A percentile compares a stretch with the other conserved stretches of the same genome.
Conservation (phyloP, 2,797 vertebrate genomes). For the Anguilla megastoma region DNA sequence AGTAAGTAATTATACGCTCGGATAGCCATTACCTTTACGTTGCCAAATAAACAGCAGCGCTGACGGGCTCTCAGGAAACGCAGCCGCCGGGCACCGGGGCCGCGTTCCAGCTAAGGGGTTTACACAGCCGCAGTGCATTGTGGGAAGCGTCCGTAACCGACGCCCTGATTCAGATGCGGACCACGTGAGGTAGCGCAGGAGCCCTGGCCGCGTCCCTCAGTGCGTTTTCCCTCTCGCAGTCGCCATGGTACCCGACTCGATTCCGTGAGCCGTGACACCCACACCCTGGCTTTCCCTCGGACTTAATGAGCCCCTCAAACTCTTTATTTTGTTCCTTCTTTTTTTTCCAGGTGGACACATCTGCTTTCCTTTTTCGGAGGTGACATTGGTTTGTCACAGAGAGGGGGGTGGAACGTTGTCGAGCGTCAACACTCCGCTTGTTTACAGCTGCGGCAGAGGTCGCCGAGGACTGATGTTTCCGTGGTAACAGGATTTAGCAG, state of each 20-base stretch:
- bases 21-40: no score
- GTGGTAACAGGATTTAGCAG: background rate
- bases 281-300: background rate
- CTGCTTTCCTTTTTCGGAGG: background rate
- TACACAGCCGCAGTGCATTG: background rate
- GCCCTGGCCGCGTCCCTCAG: background rate
- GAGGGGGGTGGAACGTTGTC: background rate
- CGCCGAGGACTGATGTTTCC: background rate
- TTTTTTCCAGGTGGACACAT: background rate
- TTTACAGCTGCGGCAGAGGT: background rate
- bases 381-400: background rate
- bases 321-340: background rate
- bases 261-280: background rate
- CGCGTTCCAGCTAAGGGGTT: background rate
- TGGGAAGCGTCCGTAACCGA: background rate
- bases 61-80: no score
- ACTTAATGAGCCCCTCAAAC: background rate
- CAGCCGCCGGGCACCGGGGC: no score
- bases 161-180: background rate
- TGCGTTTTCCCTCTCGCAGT: background rate
- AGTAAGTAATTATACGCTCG: no score
- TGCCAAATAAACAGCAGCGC: no score
- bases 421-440: background rate
- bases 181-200: background rate
- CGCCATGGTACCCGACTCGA: background rate